Evolutionary conservation across 2,888 invertebrate genomes (phyloP).

Genomic region (Pristionchus mayeri): DNA sequence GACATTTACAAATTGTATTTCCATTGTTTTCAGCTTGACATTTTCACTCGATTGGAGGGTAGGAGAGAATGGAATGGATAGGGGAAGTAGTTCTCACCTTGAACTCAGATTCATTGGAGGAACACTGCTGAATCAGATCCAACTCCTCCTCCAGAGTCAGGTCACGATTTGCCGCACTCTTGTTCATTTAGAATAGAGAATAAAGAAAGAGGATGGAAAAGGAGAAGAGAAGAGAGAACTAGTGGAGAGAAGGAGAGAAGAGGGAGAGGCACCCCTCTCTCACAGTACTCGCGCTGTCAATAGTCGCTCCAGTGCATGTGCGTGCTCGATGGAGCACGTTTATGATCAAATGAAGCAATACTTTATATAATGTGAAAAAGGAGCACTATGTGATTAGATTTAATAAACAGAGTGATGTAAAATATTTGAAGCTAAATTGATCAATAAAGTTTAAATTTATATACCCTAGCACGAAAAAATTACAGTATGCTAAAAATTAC

Average conservation of each 20-base stretch:
- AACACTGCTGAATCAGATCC: background rate
- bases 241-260: constrained; percentile 21
- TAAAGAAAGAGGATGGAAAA: background rate
- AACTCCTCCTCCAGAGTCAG: background rate
- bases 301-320: background rate
- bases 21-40: background rate
- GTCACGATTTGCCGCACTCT: background rate
- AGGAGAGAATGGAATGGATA: background rate
- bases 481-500: background rate
- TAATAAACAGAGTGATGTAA: background rate
- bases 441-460: background rate
- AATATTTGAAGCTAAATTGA: no score
- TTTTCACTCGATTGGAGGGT: background rate
- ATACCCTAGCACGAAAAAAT: background rate
- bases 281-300: constrained; percentile 45
- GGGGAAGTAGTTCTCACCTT: background rate
- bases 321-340: background rate
- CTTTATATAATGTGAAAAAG: background rate
- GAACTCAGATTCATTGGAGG: background rate
- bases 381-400: background rate
- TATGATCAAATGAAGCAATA: background rate
- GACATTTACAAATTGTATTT: background rate
- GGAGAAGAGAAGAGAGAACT: constrained; percentile 25
- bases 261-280: background rate
- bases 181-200: background rate